A percentile compares a stretch with the other conserved stretches of the same genome.
Conservation (phyloP, 2,113 vertebrate genomes). For the Prunella himalayana region DNA sequence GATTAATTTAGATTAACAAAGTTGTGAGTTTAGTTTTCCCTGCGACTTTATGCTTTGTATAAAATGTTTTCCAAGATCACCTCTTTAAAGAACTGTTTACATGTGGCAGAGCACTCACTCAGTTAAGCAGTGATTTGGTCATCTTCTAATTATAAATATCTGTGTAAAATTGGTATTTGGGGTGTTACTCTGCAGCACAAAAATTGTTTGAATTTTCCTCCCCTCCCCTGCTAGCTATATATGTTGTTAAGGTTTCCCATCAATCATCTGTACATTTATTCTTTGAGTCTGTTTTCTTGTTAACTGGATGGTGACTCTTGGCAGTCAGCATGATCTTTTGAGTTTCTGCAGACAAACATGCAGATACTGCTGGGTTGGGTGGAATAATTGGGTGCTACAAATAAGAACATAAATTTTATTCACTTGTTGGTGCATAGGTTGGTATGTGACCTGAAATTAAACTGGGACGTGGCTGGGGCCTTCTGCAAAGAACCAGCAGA, state of each 20-base stretch:
- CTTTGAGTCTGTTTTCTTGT: background rate
- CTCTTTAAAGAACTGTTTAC: background rate
- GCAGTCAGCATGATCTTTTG: background rate
- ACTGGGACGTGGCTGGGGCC: background rate
- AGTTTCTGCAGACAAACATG: background rate
- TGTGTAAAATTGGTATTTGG: background rate
- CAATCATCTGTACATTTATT: background rate
- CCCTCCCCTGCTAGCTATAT: rapidly evolving
- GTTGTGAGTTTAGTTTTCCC: background rate
- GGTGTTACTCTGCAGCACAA: background rate
- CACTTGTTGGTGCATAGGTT: background rate
- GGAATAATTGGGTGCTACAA: background rate
- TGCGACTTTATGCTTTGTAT: background rate
- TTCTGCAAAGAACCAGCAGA: background rate
- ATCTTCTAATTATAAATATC: background rate
- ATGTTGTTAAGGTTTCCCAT: background rate
- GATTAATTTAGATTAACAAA: background rate
- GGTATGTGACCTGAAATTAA: background rate
- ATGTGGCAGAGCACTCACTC: background rate
- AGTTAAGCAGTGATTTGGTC: background rate
- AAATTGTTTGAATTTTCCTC: background rate
- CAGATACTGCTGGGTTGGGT: background rate
- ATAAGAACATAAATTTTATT: background rate
- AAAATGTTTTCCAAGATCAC: background rate
- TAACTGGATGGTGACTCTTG: rapidly evolving